These are phyloP conservation scores for Chanos chanos DNA, from an alignment of 2,797 vertebrate species.

Conservation along the genomic window DNA sequence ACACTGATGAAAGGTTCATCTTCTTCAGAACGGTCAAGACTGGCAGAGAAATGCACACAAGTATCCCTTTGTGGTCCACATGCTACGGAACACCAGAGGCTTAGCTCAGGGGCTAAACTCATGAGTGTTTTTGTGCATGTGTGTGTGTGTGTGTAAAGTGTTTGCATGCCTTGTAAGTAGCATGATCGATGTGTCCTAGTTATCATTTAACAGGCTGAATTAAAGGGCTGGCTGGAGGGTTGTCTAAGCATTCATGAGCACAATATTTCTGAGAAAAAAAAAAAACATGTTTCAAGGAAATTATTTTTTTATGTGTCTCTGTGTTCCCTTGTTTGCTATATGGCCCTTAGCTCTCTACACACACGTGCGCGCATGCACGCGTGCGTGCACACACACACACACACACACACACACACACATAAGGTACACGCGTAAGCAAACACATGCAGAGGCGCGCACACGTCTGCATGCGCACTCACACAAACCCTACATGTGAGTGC, in stretches of 20 bases:
- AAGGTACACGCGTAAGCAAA: constrained; percentile 9
- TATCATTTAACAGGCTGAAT: constrained; percentile 45
- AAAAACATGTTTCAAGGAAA: constrained; percentile 50
- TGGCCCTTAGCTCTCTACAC: too few species aligned
- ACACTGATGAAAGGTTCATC: constrained; percentile 10
- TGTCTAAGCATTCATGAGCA: constrained; percentile 17
- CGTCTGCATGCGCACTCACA: not conserved
- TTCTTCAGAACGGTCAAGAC: not conserved
- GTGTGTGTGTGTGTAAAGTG: constrained; percentile 1
- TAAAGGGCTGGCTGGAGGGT: constrained; percentile 14
- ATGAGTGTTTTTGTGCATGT: not conserved
- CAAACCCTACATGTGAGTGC: constrained; percentile 50
- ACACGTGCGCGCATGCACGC: constrained; percentile 48
- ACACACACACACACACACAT: constrained; percentile 33
- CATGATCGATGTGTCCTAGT: constrained; percentile 30
- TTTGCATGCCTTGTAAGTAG: constrained; percentile 28
- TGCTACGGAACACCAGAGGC: constrained; percentile 21
- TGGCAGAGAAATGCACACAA: constrained; percentile 21
- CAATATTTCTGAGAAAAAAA: constrained; percentile 48
- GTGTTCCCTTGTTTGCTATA: constrained; percentile 19
- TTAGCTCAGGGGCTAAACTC: too few species aligned
- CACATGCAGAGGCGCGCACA: constrained; percentile 23
- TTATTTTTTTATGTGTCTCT: constrained; percentile 15
- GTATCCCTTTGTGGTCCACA: constrained; percentile 25
- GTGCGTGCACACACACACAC: constrained; percentile 15